Evolutionary conservation across 2,888 invertebrate genomes (phyloP), one percentile per base, ranked within the genome.

Genomic region (Conistra vaccinii): DNA sequence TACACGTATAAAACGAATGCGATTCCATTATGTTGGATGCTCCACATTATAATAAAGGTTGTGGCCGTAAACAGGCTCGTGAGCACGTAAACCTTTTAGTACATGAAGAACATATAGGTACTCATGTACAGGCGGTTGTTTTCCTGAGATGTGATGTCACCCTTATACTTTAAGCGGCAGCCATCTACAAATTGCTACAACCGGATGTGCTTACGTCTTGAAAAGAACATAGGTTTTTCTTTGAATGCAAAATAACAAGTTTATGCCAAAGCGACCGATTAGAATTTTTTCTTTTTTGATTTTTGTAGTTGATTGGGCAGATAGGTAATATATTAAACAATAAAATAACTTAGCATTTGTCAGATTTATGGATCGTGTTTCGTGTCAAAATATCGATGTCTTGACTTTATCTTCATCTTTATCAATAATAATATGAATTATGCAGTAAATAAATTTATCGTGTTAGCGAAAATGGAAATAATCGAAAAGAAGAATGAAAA

Each of bases 31-130:
- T 77, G 55, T 67, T 69, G 60, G 69, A 81, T 86, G 73, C 55
- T 86, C 61, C 70, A 75, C 81, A 76, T 77, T 76, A 76, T 72
- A 77, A 84, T 86, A 84, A 81, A 83, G 85, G 76, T 81, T 78
- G 66, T 58, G 55, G 68, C 65, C 58, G 68, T 84, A 82, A 76
- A 78, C 76, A 68, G 67, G 71, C 39, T 65, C 58, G 70, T 58
- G 58, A 76, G 48, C 35, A 74, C 70, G 71, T 74, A 81, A 85
- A 81, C 73, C 66, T 81, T 80, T 84, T 81, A 84, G 60, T 68
- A 75, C 45, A 17, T 66, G n/a, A n/a, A n/a, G n/a, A n/a, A 53
- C 6, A 26, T 57, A 32, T 53, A 53, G 12, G 12, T 53, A 62
- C 26, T 14, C 20, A 29, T 17, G 35, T 20, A 45, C 14, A 73